Conservation (phyloP, 2,888 invertebrate genomes). For the Ophion obscuratus region DNA sequence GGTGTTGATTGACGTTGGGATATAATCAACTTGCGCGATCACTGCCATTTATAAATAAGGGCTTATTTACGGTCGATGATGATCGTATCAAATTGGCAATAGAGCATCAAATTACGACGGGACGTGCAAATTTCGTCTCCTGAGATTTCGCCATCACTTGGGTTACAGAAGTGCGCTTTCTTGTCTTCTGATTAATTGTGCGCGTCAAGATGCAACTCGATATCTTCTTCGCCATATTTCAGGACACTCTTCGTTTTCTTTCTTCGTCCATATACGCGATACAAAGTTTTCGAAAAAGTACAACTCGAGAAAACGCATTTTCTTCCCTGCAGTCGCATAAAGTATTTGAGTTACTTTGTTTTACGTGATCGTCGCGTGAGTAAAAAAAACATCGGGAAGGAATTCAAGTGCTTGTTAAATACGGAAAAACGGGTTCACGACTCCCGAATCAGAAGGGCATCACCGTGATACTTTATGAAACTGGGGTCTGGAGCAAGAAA, state of each 20-base stretch:
- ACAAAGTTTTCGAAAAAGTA: conserved; percentile 39
- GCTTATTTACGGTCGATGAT: conserved; percentile 28
- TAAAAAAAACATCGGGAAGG: not conserved
- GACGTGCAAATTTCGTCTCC: conserved; percentile 44
- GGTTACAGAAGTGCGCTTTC: conserved; percentile 52
- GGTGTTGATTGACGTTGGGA: not conserved
- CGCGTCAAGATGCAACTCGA: conserved; percentile 4
- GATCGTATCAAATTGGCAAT: conserved; percentile 29
- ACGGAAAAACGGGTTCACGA: not conserved
- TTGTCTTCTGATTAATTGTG: not conserved
- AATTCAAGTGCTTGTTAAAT: not conserved
- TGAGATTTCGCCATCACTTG: conserved; percentile 45
- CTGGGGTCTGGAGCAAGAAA: conserved; percentile 46
- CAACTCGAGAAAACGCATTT: conserved; percentile 39
- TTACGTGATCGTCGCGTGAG: not conserved
- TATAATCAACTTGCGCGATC: not conserved
- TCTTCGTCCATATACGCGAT: conserved; percentile 24
- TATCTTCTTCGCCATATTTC: conserved; percentile 18
- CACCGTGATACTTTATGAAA: conserved; percentile 50
- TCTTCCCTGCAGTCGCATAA: conserved; percentile 47
- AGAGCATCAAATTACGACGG: conserved; percentile 17
- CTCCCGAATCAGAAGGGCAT: not conserved
- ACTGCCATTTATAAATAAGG: conserved; percentile 32
- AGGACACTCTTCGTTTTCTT: not conserved
- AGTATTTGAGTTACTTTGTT: conserved; percentile 26